Percentiles rank a stretch among this genome's conserved stretches.
phyloP scores from a whole-genome alignment of 2,797 vertebrate species.

The Catostomus latipinnis region DNA sequence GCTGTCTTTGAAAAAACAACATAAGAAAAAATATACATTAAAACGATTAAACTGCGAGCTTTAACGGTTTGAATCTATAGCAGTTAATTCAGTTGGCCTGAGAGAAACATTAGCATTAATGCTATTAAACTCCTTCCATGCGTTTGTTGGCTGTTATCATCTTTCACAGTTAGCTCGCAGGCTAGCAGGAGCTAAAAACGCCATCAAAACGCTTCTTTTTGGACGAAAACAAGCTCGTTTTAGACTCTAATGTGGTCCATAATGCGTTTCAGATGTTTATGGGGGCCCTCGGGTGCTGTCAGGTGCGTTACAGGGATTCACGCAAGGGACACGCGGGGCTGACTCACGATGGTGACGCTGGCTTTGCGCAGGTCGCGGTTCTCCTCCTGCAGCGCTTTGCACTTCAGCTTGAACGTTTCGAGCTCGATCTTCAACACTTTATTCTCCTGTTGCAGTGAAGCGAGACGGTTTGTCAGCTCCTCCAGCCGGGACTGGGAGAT shows the following conservation, averaged over 20 bases:
- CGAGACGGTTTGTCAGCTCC: conserved; percentile 93
- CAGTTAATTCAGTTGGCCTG: too few relatives aligned
- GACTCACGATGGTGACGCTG: conserved; percentile 98
- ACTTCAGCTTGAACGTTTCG: conserved; percentile 98
- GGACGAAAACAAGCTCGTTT: background rate
- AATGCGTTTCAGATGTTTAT: background rate
- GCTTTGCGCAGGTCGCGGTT: conserved; percentile 97
- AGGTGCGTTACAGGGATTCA: conserved; percentile 15
- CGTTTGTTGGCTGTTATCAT: conserved; percentile 7
- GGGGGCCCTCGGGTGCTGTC: conserved; percentile 1
- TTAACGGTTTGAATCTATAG: too few relatives aligned
- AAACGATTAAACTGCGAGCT: background rate
- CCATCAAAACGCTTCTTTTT: background rate
- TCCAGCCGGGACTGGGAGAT: conserved; percentile 97
- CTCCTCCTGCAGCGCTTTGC: conserved; percentile 98
- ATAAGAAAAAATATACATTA: background rate
- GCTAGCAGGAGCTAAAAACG: conserved; percentile 17
- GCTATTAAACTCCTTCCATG: background rate
- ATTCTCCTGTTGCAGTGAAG: conserved; percentile 96
- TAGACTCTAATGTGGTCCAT: background rate
- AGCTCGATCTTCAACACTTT: conserved; percentile 99
- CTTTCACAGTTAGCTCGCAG: conserved; percentile 11
- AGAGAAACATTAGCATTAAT: background rate
- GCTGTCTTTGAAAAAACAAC: background rate
- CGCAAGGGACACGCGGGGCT: background rate